Evolutionary conservation across 2,113 vertebrate genomes (phyloP).

Genomic region (Spheniscus mendiculus): DNA sequence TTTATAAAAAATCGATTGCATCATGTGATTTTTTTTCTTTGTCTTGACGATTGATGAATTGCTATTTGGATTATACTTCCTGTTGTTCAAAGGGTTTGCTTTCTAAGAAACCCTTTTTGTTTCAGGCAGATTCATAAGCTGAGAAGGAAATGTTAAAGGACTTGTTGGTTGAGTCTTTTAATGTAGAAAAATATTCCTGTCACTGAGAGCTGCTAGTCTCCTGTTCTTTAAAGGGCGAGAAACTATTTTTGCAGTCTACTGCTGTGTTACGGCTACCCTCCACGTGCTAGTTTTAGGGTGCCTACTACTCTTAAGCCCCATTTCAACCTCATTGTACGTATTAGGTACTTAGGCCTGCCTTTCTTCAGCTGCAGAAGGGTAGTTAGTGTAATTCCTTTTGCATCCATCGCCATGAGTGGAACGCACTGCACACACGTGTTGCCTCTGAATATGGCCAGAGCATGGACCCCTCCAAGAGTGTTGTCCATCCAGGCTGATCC

Average conservation of each 20-base stretch:
- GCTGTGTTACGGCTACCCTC: background rate
- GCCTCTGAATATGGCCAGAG: background rate
- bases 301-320: background rate
- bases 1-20: background rate
- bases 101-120: background rate
- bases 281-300: background rate
- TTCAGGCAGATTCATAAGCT: background rate
- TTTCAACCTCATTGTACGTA: background rate
- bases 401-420: background rate
- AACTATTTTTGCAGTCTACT: background rate
- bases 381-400: background rate
- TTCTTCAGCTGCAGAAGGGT: background rate
- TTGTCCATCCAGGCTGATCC: background rate
- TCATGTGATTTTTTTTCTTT: background rate
- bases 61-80: background rate
- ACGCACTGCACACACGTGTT: rapidly evolving
- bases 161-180: background rate
- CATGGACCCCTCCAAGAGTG: rapidly evolving
- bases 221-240: background rate
- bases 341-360: background rate
- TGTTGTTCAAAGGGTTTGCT: background rate
- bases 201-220: background rate
- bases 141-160: background rate
- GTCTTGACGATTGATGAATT: background rate
- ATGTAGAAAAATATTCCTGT: background rate